Percentiles rank a stretch among this genome's conserved stretches.
Evolutionary conservation across 2,888 invertebrate genomes (phyloP).

Genomic region (Athetis lepigone): DNA sequence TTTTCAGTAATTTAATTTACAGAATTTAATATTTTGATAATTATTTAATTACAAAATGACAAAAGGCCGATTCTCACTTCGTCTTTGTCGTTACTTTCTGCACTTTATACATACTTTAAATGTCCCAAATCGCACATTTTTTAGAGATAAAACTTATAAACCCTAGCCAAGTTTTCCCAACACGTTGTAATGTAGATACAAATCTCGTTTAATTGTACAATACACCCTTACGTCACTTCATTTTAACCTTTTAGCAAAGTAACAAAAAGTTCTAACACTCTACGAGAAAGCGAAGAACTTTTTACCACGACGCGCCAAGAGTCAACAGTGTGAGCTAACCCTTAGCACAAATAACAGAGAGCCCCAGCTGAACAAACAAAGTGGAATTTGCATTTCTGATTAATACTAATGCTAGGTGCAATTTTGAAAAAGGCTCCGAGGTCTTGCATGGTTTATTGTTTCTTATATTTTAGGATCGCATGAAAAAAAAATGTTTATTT

Average conservation of each 20-base stretch:
- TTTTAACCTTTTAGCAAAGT: neutral
- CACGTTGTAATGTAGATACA: no score
- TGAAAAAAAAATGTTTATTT: neutral
- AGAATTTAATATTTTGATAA: no score
- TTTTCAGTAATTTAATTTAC: no score
- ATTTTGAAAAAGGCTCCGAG: slow-evolving; percentile 16
- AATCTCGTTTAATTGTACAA: neutral
- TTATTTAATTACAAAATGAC: no score
- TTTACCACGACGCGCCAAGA: slow-evolving; percentile 13
- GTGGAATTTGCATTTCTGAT: slow-evolving; percentile 36
- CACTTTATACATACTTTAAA: no score
- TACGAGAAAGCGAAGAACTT: slow-evolving; percentile 6
- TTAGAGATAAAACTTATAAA: no score
- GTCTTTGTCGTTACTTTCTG: no score
- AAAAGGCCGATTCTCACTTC: no score
- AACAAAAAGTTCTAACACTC: slow-evolving; percentile 29
- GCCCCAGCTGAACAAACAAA: slow-evolving; percentile 33
- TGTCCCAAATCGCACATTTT: no score
- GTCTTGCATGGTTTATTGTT: neutral
- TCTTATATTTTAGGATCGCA: no score
- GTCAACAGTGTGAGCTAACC: slow-evolving; percentile 8
- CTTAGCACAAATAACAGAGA: slow-evolving; percentile 24
- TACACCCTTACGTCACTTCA: neutral
- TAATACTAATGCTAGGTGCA: slow-evolving; percentile 12
- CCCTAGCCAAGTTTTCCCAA: no score